Conservation (phyloP, 2,113 vertebrate species). For the Campylomormyrus tamandua region DNA sequence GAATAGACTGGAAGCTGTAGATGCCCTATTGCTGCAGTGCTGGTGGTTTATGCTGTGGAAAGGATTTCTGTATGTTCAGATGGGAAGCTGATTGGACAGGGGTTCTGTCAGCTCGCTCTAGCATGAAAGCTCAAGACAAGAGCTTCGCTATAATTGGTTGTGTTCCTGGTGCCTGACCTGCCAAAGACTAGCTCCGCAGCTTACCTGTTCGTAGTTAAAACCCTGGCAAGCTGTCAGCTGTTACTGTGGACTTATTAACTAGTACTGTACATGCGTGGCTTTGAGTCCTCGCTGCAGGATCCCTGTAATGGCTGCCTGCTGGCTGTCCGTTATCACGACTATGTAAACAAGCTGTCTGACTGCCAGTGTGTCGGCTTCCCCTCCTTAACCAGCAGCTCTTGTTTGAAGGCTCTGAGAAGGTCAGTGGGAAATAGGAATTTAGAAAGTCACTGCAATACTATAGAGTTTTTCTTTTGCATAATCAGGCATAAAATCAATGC, state of each 20-base stretch:
- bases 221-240: constrained; percentile 50
- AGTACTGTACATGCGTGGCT: neutral
- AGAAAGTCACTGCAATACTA: neutral
- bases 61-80: constrained; percentile 50
- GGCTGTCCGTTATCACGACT: neutral
- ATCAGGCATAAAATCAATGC: neutral
- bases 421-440: neutral
- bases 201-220: constrained; percentile 55
- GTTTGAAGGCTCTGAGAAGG: neutral
- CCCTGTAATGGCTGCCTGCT: neutral
- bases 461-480: neutral
- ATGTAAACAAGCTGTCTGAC: neutral
- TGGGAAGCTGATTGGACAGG: constrained; percentile 54
- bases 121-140: constrained; percentile 38
- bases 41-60: constrained; percentile 20
- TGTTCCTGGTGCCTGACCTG: constrained; percentile 48
- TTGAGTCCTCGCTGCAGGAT: neutral
- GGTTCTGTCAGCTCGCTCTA: constrained; percentile 52
- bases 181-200: constrained; percentile 28
- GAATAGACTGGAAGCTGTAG: constrained; percentile 37
- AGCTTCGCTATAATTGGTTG: constrained; percentile 60
- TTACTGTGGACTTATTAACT: constrained; percentile 42
- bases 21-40: constrained; percentile 26
- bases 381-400: neutral
- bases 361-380: neutral